Base-by-base conservation (phyloP, 2,113 vertebrate species). In the Meleagris gallopavo region DNA sequence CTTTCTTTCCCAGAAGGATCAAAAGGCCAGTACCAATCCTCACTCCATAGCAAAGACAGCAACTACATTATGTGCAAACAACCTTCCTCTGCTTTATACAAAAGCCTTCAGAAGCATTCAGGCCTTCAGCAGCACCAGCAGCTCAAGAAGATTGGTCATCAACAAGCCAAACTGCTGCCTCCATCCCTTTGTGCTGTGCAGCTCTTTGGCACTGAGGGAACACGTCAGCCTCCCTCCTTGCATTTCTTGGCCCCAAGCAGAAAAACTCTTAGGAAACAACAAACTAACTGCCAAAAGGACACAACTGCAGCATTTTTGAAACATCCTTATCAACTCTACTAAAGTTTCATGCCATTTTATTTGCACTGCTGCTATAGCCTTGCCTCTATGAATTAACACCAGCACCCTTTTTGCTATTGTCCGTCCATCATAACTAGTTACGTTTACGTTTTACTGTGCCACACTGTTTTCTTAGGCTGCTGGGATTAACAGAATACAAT, bases 281-380 rank as follows among this genome's bases (percentile, higher is more conserved):
- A 70, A 48, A 83, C 62, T 73, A 60, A 72, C 15, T 54, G 66
- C 74, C 81, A 75, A 9, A 29, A 50, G 43, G 41, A 48, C 71
- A 89, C 43, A 81, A 72, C 40, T 22, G 38, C 5, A 21, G 16
- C 43, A 30, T 0, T 64, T 77, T 69, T 32, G 66, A 61, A 24
- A 45, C 13, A 13, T 61, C 40, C 57, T 81, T 40, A 65, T 9
- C n/a, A 58, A 48, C 52, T 65, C 30, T 22, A 54, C 40, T 72
- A 29, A 75, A 72, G 34, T 74, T 40, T 41, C n/a, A 16, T 40
- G 40, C 64, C 40, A 69, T 89, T 94, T 88, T 48, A 65, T 65
- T 70, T 87, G 41, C 40, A 27, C 45, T 61, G 65, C 27, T 92
- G 50, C 48, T 34, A 70, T 10, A 65, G 32, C 11, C 48, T 43